Evolutionary conservation across 2,888 invertebrate genomes (phyloP).

Genomic region (Pachycephus smyrnensis): DNA sequence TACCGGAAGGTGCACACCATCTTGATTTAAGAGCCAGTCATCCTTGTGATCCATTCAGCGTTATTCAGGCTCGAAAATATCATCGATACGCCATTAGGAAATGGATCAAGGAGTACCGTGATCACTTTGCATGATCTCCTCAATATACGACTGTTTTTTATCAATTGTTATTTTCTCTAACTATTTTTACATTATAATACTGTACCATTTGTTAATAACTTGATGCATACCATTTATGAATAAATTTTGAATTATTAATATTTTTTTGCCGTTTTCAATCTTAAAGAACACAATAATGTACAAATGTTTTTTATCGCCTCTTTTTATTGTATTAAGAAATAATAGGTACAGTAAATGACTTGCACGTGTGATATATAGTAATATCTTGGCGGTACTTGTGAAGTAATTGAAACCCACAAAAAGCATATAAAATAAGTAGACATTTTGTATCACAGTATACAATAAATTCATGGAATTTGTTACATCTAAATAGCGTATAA

Average conservation of each 20-base stretch:
- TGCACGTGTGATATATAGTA: slow-evolving; percentile 27
- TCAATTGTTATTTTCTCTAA: not conserved
- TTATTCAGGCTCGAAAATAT: slow-evolving; percentile 73
- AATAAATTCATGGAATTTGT: slow-evolving; percentile 29
- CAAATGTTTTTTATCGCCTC: not conserved
- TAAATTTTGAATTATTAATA: not conserved
- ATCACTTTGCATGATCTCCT: not conserved
- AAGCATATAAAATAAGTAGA: slow-evolving; percentile 32
- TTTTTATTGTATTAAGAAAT: slow-evolving; percentile 26
- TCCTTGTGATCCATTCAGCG: slow-evolving; percentile 75
- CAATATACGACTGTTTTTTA: not conserved
- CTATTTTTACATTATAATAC: not conserved
- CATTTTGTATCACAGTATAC: slow-evolving; percentile 43
- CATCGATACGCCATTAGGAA: slow-evolving; percentile 73
- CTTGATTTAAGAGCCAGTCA: slow-evolving; percentile 80
- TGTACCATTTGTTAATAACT: not conserved
- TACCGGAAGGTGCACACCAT: slow-evolving; percentile 89
- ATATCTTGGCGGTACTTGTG: slow-evolving; percentile 23
- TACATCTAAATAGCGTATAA: not conserved
- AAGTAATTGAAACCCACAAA: slow-evolving; percentile 3
- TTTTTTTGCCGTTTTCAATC: not conserved
- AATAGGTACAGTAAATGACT: slow-evolving; percentile 37
- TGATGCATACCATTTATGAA: not conserved
- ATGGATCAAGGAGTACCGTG: slow-evolving; percentile 69
- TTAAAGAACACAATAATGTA: not conserved